Conservation (phyloP, 1,140 invertebrate species). For the Platyscapa corneri region DNA sequence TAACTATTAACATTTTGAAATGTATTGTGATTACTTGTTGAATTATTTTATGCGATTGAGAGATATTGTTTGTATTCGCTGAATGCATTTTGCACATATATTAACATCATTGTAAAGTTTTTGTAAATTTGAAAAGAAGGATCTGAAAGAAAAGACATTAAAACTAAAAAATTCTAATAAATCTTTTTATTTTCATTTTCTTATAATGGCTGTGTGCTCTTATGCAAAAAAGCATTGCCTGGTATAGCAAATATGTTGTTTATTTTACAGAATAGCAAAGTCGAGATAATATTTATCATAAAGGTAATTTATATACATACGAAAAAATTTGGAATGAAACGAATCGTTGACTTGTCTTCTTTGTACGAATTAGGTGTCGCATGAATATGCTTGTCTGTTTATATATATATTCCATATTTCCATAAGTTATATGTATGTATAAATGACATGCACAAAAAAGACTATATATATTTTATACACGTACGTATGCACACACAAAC, state of each 20-base stretch:
- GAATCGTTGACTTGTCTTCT: constrained; percentile 65
- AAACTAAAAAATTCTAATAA: constrained; percentile 11
- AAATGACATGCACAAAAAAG: constrained; percentile 61
- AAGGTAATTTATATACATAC: constrained; percentile 65
- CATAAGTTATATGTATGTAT: constrained; percentile 48
- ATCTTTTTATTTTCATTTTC: constrained; percentile 38
- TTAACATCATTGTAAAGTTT: constrained; percentile 33
- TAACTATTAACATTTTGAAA: not conserved
- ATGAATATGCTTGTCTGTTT: constrained; percentile 68
- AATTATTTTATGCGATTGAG: constrained; percentile 51
- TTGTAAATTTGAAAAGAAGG: constrained; percentile 20
- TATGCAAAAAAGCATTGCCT: constrained; percentile 67
- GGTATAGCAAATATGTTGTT: constrained; percentile 70
- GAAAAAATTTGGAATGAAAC: constrained; percentile 67
- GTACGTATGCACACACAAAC: constrained; percentile 55
- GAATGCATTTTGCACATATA: constrained; percentile 55
- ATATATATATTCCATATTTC: constrained; percentile 49
- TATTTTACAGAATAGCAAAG: constrained; percentile 73
- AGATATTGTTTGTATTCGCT: constrained; percentile 55
- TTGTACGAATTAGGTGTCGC: constrained; percentile 68
- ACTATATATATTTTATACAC: constrained; percentile 61
- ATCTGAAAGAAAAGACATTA: constrained; percentile 29
- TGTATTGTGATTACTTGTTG: not conserved
- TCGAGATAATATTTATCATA: constrained; percentile 70
- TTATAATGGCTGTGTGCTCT: constrained; percentile 61